Evolutionary conservation across 1,140 invertebrate genomes (phyloP).

Genomic region (Nymphalis io): DNA sequence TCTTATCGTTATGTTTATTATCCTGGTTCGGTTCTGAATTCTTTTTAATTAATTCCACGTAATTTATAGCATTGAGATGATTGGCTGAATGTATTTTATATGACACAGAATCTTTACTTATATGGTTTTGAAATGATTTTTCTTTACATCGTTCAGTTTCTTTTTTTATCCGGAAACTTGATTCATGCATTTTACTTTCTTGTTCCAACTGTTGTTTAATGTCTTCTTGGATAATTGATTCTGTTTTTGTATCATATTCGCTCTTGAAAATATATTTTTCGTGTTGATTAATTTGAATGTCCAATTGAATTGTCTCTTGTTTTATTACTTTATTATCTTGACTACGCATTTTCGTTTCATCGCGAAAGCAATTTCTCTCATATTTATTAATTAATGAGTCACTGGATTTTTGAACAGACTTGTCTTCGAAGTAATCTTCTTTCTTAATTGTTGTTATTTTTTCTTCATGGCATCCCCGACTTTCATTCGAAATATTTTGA

Average conservation of each 20-base stretch:
- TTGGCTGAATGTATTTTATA: slow-evolving; percentile 48
- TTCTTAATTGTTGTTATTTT: slow-evolving; percentile 26
- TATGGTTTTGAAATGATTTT: slow-evolving; percentile 46
- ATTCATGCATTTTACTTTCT: slow-evolving; percentile 50
- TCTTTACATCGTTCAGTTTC: slow-evolving; percentile 50
- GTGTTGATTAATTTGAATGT: slow-evolving; percentile 22
- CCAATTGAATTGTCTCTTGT: slow-evolving; percentile 30
- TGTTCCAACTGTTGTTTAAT: slow-evolving; percentile 43
- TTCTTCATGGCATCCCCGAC: slow-evolving; percentile 25
- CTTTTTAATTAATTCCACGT: slow-evolving; percentile 50
- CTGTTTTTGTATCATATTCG: slow-evolving; percentile 43
- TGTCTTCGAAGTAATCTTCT: slow-evolving; percentile 32
- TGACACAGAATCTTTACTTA: slow-evolving; percentile 52
- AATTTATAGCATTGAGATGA: slow-evolving; percentile 54
- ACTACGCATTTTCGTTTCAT: slow-evolving; percentile 33
- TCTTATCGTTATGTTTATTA: slow-evolving; percentile 46
- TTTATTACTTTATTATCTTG: slow-evolving; percentile 34
- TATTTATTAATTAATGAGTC: slow-evolving; percentile 27
- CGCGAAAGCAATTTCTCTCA: slow-evolving; percentile 30
- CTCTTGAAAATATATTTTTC: slow-evolving; percentile 38
- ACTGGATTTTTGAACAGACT: slow-evolving; percentile 27
- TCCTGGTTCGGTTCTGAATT: slow-evolving; percentile 42
- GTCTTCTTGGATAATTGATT: slow-evolving; percentile 46
- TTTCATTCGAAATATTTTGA: slow-evolving; percentile 28
- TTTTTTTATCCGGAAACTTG: slow-evolving; percentile 42